Evolutionary conservation across 2,113 vertebrate species (phyloP), one percentile per base, ranked within the genome.

Genomic region (Anser brachyrhynchus): DNA sequence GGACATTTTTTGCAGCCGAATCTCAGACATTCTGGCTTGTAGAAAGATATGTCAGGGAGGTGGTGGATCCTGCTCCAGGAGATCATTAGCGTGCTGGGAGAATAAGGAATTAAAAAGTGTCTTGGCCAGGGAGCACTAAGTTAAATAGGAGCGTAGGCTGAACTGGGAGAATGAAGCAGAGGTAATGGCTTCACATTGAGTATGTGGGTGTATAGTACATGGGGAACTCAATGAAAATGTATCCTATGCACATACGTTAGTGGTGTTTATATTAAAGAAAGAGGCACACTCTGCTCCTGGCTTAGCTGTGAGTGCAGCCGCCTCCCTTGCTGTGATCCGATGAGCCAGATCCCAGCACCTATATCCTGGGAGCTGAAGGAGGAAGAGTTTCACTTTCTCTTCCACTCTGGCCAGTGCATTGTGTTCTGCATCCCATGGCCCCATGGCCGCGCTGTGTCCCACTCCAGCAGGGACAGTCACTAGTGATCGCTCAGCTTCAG

Each of bases 361-460:
- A 10, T 59, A 65, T 76, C 49, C 14, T 18, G 1, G 5, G 41
- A 79, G 12, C 0, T 8, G 49, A 71, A 80, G 58, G 44, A 61
- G n/a, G 35, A 20, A 23, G 25, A 35, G 20, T n/a, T 70, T 58
- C 2, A 5, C 33, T 44, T 55, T 8, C 35, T 23, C 18, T 15
- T 29, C 35, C 3, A 2, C 28, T 37, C 52, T 11, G 35, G 49
- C 43, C 20, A 49, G 21, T 1, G 0, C 18, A 11, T 15, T 0
- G 0, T 41, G 46, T 11, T 28, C 87, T 21, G 29, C 55, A n/a
- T 5, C 3, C 0, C 5, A 25, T 7, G n/a, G 20, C 26, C 26
- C 28, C 35, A 31, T 11, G 0, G 1, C 44, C 0, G 1, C 37
- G 3, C 26, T 6, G 0, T 20, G 4, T 19, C 37, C 55, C 1